These are phyloP conservation scores for Proteles cristata DNA, from an alignment of 2,113 vertebrate species.

Conservation along the genomic window DNA sequence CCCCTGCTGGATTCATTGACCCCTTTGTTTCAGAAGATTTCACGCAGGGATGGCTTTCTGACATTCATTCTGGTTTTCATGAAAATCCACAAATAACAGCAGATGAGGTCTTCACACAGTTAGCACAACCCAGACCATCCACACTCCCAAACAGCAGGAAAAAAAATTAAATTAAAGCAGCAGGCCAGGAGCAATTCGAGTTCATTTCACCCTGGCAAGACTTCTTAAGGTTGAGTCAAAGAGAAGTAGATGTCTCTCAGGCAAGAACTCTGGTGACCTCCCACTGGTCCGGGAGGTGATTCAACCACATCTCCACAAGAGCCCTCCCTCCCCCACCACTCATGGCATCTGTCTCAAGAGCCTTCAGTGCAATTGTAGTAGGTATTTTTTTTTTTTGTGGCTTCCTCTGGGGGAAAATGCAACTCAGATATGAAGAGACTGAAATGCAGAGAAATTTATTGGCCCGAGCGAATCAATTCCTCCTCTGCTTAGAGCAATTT, in stretches of 20 bases:
- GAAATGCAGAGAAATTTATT: neutral
- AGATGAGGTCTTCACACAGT: neutral
- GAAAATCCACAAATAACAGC: neutral
- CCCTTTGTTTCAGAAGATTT: neutral
- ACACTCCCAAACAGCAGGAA: neutral
- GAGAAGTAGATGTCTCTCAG: neutral
- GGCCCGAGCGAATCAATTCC: neutral
- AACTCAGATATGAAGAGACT: neutral
- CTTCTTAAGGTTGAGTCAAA: neutral
- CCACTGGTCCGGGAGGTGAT: neutral
- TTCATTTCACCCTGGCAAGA: neutral
- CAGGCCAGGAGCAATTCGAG: neutral
- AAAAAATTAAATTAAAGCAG: neutral
- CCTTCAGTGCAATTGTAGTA: neutral
- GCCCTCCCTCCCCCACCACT: neutral
- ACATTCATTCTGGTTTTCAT: neutral
- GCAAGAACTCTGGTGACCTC: neutral
- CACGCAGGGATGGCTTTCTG: neutral
- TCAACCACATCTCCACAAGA: neutral
- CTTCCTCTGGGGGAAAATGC: neutral
- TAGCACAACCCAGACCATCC: neutral
- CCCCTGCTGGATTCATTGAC: neutral
- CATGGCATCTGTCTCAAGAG: neutral
- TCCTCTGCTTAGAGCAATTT: neutral
- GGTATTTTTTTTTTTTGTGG: neutral